A percentile compares a stretch with the other conserved stretches of the same genome.
Conservation (phyloP, 2,113 vertebrate genomes). For the Tyrannus savana region DNA sequence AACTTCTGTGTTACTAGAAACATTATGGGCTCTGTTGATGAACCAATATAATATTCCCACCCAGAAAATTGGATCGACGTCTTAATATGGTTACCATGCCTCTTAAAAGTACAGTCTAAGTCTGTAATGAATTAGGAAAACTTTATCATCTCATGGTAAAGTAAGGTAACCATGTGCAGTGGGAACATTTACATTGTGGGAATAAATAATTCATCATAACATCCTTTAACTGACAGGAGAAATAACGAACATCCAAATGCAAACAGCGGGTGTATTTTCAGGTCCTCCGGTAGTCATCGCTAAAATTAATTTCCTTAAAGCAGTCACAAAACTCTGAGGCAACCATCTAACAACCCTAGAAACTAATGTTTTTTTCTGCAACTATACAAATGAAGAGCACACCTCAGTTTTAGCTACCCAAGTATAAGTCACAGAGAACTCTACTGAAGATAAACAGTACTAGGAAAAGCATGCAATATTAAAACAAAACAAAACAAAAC, state of each 20-base stretch:
- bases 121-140: background rate
- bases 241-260: background rate
- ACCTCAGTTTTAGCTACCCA: background rate
- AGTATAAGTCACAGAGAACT: background rate
- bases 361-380: background rate
- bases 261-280: background rate
- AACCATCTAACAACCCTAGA: background rate
- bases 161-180: background rate
- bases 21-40: background rate
- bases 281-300: background rate
- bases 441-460: background rate
- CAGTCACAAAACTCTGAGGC: background rate
- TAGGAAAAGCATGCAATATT: background rate
- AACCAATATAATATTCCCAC: background rate
- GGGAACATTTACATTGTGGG: background rate
- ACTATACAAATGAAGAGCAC: background rate
- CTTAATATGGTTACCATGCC: background rate
- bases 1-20: slow-evolving; percentile 29
- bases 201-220: background rate
- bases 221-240: slow-evolving; percentile 2
- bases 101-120: background rate
- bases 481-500: background rate
- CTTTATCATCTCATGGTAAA: background rate
- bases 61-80: background rate
- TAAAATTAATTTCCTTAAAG: slow-evolving; percentile 2